phyloP scores from a whole-genome alignment of 2,797 vertebrate genomes.

The Acrossocheilus wenchowensis region DNA sequence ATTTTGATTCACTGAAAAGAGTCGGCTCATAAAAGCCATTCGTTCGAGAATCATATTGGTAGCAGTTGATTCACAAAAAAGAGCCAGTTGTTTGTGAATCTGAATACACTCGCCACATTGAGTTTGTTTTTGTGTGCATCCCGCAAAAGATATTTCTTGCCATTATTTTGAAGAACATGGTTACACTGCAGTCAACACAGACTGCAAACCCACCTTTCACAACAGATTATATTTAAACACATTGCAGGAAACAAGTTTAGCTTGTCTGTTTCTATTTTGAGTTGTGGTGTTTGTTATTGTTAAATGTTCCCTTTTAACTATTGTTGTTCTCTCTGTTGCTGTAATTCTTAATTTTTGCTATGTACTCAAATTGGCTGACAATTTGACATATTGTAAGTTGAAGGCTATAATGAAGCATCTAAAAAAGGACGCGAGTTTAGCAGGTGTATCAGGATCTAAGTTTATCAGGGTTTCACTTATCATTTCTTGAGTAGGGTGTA shows the following conservation, averaged over 20 bases:
- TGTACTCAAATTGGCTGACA: neutral
- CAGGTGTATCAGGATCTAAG: neutral
- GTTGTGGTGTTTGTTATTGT: neutral
- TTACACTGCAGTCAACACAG: neutral
- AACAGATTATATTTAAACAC: neutral
- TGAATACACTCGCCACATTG: neutral
- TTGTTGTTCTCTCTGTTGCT: neutral
- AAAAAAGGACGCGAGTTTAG: neutral
- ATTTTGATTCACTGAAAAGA: neutral
- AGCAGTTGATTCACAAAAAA: neutral
- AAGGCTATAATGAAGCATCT: neutral
- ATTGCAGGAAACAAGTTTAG: neutral
- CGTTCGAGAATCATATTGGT: neutral
- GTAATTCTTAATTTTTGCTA: neutral
- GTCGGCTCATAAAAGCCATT: neutral
- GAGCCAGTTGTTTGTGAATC: neutral
- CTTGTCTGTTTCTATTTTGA: conserved; percentile 2
- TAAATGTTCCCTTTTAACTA: neutral
- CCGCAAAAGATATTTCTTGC: neutral
- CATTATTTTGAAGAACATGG: neutral
- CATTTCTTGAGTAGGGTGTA: neutral
- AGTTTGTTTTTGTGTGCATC: neutral
- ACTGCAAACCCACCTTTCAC: neutral
- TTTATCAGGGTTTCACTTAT: conserved; percentile 6
- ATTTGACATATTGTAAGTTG: neutral